A percentile compares a stretch with the other conserved stretches of the same genome.
Evolutionary conservation across 2,888 invertebrate species (phyloP).

Genomic region (Phortica okadai): DNA sequence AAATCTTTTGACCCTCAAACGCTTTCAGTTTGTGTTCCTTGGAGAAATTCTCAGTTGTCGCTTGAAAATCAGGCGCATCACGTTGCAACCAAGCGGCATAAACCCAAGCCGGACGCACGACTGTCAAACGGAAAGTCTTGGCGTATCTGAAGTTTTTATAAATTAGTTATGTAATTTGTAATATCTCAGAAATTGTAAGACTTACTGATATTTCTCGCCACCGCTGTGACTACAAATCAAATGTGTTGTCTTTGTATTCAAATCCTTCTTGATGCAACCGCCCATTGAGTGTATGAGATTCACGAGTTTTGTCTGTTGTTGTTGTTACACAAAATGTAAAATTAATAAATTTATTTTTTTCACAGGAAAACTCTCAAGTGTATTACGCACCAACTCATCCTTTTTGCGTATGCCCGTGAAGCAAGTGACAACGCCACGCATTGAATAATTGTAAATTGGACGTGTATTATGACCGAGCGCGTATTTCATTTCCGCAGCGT

Average conservation of each 20-base stretch:
- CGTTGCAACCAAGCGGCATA: conserved; percentile 90
- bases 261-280: conserved; percentile 94
- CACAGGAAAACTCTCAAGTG: neutral
- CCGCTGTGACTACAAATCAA: conserved; percentile 92
- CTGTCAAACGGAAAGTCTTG: conserved; percentile 90
- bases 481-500: conserved; percentile 84
- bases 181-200: conserved; percentile 33
- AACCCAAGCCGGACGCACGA: conserved; percentile 93
- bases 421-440: conserved; percentile 92
- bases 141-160: conserved; percentile 81
- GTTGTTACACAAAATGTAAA: neutral
- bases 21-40: conserved; percentile 88
- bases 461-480: conserved; percentile 84
- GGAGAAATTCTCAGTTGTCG: conserved; percentile 83
- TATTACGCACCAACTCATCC: conserved; percentile 86
- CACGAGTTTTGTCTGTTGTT: conserved; percentile 86
- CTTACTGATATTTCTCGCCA: conserved; percentile 91
- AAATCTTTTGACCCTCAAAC: conserved; percentile 90
- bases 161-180: neutral
- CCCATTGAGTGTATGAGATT: conserved; percentile 97
- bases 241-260: conserved; percentile 93
- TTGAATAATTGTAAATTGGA: conserved; percentile 91
- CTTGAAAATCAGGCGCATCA: conserved; percentile 83
- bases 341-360: neutral
- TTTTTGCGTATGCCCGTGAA: conserved; percentile 94